phyloP scores from a whole-genome alignment of 2,888 invertebrate genomes.

The Mimumesa dahlbomi region DNA sequence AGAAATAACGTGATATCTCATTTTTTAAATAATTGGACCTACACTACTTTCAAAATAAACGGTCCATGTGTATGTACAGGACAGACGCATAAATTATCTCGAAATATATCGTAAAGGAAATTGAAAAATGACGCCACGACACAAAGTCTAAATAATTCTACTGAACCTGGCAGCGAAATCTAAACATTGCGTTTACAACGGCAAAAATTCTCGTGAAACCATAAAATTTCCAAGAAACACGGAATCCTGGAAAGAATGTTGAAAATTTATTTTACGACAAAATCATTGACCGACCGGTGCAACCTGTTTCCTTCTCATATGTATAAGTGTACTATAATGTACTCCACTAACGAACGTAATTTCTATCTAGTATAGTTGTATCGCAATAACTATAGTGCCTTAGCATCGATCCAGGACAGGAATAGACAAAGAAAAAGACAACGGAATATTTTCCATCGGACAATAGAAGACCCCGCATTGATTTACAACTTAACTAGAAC shows the following conservation, averaged over 20 bases:
- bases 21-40: too few relatives aligned
- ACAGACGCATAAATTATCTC: too few relatives aligned
- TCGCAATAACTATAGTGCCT: not conserved
- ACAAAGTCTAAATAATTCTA: conserved; percentile 23
- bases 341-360: not conserved
- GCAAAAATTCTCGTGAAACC: not conserved
- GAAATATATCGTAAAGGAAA: not conserved
- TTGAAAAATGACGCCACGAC: not conserved
- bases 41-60: too few relatives aligned
- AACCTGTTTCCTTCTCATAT: not conserved
- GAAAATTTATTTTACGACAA: not conserved
- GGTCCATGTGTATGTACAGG: too few relatives aligned
- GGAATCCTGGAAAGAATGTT: not conserved
- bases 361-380: not conserved
- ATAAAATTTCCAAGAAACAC: not conserved
- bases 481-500: conserved; percentile 13
- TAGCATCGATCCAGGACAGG: conserved; percentile 21
- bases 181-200: not conserved
- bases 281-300: not conserved
- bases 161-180: not conserved
- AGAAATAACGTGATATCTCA: too few relatives aligned
- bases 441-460: conserved; percentile 27
- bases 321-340: not conserved
- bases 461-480: conserved; percentile 19
- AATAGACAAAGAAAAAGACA: conserved; percentile 14